phyloP scores from a whole-genome alignment of 2,797 vertebrate genomes.

The Rhadinocentrus ornatus region DNA sequence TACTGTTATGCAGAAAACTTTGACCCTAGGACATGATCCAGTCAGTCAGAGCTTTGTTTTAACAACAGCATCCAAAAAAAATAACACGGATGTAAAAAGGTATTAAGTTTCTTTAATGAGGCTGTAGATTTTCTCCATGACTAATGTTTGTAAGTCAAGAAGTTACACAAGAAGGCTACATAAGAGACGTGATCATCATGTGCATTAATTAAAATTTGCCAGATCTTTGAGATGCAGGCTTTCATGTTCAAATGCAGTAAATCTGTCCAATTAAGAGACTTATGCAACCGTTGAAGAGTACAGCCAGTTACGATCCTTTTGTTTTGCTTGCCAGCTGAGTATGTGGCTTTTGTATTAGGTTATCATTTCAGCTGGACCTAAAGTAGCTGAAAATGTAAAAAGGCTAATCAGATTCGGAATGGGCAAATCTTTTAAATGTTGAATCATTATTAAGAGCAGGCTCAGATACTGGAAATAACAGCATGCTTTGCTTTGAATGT shows the following conservation, averaged over 20 bases:
- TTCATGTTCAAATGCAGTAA: not conserved
- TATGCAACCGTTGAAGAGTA: not conserved
- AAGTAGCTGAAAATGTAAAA: not conserved
- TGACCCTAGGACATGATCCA: not conserved
- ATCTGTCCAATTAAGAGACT: not conserved
- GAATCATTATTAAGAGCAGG: no score
- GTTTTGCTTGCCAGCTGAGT: not conserved
- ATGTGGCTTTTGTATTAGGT: not conserved
- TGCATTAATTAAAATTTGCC: not conserved
- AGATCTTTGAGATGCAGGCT: not conserved
- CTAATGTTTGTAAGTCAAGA: not conserved
- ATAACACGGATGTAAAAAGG: not conserved
- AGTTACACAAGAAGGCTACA: not conserved
- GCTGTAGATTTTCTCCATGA: not conserved
- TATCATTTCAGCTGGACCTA: not conserved
- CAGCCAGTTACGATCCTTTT: not conserved
- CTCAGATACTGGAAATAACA: no score
- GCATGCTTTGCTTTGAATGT: no score
- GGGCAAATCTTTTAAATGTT: not conserved
- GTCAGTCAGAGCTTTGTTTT: not conserved
- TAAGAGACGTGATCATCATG: not conserved
- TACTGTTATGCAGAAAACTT: not conserved
- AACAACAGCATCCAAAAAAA: not conserved
- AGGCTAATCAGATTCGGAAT: not conserved
- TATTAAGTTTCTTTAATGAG: not conserved